phyloP scores from a whole-genome alignment of 2,888 invertebrate genomes.

The Eupithecia subumbrata region DNA sequence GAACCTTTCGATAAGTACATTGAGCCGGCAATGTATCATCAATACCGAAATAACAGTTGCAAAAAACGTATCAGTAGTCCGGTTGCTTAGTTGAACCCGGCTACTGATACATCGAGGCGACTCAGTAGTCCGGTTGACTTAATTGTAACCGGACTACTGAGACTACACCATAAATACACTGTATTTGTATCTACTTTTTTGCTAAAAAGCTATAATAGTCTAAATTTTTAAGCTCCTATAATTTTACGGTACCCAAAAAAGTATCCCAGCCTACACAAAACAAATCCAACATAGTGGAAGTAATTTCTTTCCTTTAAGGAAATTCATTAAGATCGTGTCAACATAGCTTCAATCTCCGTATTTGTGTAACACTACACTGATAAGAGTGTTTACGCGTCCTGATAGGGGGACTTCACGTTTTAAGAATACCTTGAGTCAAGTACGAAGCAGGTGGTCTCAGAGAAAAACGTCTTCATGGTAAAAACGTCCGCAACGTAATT shows the following conservation, averaged over 20 bases:
- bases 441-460: neutral
- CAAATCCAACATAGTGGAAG: conserved; percentile 25
- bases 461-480: neutral
- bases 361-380: conserved; percentile 39
- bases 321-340: conserved; percentile 44
- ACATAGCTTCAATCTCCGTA: conserved; percentile 38
- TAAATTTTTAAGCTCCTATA: neutral
- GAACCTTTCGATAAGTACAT: too few relatives aligned
- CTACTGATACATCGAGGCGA: too few relatives aligned
- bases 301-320: conserved; percentile 37
- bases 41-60: too few relatives aligned
- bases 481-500: neutral
- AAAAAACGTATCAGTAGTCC: too few relatives aligned
- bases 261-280: conserved; percentile 15
- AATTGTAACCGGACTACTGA: too few relatives aligned
- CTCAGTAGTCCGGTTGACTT: too few relatives aligned
- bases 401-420: neutral
- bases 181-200: too few relatives aligned
- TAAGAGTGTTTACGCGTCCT: conserved; percentile 30
- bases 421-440: neutral
- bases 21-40: too few relatives aligned
- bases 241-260: conserved; percentile 18
- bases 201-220: neutral
- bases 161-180: too few relatives aligned
- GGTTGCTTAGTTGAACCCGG: too few relatives aligned